Percentiles rank a stretch among this genome's conserved stretches.
These are phyloP conservation scores for Lepisosteus oculatus DNA, from an alignment of 2,113 vertebrate genomes.

Conservation along the genomic window DNA sequence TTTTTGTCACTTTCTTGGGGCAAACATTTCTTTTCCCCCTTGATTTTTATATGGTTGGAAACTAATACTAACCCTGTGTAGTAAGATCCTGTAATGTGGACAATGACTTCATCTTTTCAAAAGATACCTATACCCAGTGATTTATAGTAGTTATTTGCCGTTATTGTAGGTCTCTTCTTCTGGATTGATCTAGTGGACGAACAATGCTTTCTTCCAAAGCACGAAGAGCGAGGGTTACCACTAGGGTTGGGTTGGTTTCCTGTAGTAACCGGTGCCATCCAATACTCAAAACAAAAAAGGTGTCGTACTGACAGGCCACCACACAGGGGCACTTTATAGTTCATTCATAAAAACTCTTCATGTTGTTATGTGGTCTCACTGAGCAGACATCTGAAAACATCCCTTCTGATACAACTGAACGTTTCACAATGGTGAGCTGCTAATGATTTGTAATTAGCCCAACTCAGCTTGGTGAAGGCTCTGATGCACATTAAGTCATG, in stretches of 20 bases:
- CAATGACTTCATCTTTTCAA: too few relatives aligned
- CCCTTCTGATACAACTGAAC: not conserved
- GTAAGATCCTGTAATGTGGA: too few relatives aligned
- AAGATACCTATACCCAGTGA: too few relatives aligned
- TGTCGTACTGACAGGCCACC: too few relatives aligned
- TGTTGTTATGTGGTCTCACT: not conserved
- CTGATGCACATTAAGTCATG: not conserved
- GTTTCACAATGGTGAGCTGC: not conserved
- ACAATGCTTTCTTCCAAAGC: not conserved
- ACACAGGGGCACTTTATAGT: too few relatives aligned
- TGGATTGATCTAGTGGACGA: too few relatives aligned
- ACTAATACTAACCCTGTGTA: too few relatives aligned
- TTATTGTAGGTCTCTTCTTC: too few relatives aligned
- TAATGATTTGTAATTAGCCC: not conserved
- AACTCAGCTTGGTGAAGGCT: slow-evolving; percentile 5
- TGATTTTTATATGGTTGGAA: too few relatives aligned
- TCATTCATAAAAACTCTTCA: not conserved
- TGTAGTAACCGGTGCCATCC: not conserved
- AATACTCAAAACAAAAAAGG: not conserved
- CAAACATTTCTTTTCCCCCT: too few relatives aligned
- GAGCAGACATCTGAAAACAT: not conserved
- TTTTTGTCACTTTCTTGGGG: too few relatives aligned
- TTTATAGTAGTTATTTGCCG: too few relatives aligned
- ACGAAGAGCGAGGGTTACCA: not conserved
- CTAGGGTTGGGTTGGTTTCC: not conserved